Evolutionary conservation across 1,140 invertebrate genomes (phyloP), one percentile per base, ranked within the genome.

Genomic region (Arctopsyche grandis): DNA sequence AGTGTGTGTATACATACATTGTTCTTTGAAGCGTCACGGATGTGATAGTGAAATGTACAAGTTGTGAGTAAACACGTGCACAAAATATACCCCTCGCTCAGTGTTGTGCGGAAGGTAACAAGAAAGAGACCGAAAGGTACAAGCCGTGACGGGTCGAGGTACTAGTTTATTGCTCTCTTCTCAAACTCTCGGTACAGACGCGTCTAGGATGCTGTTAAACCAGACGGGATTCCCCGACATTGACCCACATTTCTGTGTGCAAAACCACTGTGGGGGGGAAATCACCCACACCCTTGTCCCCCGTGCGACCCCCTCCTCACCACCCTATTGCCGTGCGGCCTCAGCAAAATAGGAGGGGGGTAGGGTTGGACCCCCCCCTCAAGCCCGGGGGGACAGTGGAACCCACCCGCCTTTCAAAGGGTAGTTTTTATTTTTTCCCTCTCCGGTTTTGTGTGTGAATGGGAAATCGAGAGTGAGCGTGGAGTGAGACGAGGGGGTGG

Each of bases 201-300:
- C 77, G 81, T 82, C 78, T 82, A 80, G 81, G 81, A 82, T 80
- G 81, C 81, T 78, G 81, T 82, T 77, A 76, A 82, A 78, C 81
- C 81, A 82, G 87, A 88, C 88, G 88, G 88, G 88, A 87, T 89
- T 90, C 87, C 89, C 88, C 88, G 89, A 88, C 89, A 90, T 89
- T 90, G 89, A 89, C 89, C 89, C 87, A 89, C 87, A 89, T 89
- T 89, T 85, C 84, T 79, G 80, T 82, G 80, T 82, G 80, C 80
- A 79, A 82, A 82, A 82, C 80, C 77, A 60, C 66, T 66, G 86
- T 86, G 87, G 10, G 63, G 63, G 24, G 63, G 63, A 66, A 22
- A 66, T 66, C 63, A 66, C 63, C 86, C 86, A 87, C 86, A 88
- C 88, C 86, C 76, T 85, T 66, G 21, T 66, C 24, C 63, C 87